Evolutionary conservation across 2,113 vertebrate genomes (phyloP).

Genomic region (Thymallus thymallus): DNA sequence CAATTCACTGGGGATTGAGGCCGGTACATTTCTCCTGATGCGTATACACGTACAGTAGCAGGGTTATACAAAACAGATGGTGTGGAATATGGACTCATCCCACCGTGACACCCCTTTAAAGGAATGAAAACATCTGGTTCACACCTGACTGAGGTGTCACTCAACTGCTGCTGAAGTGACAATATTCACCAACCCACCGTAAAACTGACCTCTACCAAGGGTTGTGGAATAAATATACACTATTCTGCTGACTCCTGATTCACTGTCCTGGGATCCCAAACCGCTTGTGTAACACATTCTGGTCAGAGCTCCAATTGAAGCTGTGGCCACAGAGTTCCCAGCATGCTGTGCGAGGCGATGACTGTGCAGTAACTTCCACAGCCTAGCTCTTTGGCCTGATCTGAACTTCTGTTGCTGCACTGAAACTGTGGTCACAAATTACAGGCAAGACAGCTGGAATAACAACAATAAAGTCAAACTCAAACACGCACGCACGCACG

Average conservation of each 20-base stretch:
- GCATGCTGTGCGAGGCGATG: constrained; percentile 34
- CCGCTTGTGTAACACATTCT: constrained; percentile 19
- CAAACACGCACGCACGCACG: not conserved
- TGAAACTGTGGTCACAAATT: constrained; percentile 20
- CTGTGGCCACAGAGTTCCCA: constrained; percentile 55
- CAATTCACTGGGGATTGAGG: not conserved
- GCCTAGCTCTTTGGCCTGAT: constrained; percentile 42
- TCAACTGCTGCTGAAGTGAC: too few relatives aligned
- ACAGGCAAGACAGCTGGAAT: constrained; percentile 49
- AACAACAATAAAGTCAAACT: constrained; percentile 40
- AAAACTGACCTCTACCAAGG: too few relatives aligned
- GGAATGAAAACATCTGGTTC: not conserved
- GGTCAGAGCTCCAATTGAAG: constrained; percentile 40
- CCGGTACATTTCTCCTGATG: too few relatives aligned
- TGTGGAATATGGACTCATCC: too few relatives aligned
- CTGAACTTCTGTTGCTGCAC: constrained; percentile 41
- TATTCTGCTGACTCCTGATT: constrained; percentile 52
- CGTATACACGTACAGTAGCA: too few relatives aligned
- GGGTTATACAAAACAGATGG: too few relatives aligned
- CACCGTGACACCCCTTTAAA: not conserved
- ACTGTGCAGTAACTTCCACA: constrained; percentile 31
- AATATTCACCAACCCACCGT: too few relatives aligned
- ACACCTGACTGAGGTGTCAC: too few relatives aligned
- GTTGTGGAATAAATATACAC: constrained; percentile 22
- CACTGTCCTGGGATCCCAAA: constrained; percentile 26